phyloP scores from a whole-genome alignment of 2,113 vertebrate genomes.

The Burhinus oedicnemus region DNA sequence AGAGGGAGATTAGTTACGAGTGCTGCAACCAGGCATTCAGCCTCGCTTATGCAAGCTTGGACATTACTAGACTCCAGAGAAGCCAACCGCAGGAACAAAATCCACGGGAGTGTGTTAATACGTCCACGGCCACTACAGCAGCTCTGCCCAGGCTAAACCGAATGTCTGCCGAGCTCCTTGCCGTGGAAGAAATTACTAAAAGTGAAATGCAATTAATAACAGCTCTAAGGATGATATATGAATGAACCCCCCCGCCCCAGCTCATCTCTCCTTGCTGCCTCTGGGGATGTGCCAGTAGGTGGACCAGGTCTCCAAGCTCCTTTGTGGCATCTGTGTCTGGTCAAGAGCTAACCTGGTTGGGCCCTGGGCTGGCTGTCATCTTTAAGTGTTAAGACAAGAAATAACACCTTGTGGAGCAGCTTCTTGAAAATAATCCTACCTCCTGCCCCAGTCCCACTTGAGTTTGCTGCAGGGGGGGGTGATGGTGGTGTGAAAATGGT shows the following conservation, averaged over 20 bases:
- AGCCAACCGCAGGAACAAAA: background rate
- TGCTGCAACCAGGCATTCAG: background rate
- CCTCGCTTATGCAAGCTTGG: background rate
- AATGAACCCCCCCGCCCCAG: background rate
- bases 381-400: background rate
- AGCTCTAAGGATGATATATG: background rate
- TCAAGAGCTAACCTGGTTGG: background rate
- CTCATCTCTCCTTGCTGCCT: background rate
- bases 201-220: background rate
- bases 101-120: background rate
- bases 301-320: background rate
- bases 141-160: background rate
- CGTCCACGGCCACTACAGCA: fast-evolving
- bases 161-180: background rate
- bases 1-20: background rate
- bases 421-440: background rate
- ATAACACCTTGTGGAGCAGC: background rate
- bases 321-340: fast-evolving
- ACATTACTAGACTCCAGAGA: background rate
- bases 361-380: background rate
- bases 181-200: background rate
- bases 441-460: background rate
- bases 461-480: background rate
- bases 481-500: background rate
- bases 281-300: background rate